Percentiles rank a stretch among this genome's conserved stretches.
phyloP scores from a whole-genome alignment of 2,888 invertebrate species.

The Dione vanillae region DNA sequence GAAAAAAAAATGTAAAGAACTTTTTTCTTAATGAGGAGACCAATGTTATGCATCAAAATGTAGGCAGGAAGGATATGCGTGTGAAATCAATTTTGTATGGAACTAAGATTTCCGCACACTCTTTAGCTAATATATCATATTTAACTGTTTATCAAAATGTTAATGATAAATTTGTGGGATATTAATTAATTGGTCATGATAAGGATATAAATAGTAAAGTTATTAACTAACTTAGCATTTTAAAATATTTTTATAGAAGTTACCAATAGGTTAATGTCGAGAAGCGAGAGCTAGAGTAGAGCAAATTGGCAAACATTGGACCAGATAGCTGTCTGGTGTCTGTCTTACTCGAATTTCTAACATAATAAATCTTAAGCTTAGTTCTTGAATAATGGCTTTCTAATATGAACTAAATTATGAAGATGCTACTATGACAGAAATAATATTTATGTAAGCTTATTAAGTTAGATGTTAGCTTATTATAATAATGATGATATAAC shows the following conservation, averaged over 20 bases:
- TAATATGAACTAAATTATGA: constrained; percentile 19
- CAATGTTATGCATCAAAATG: constrained; percentile 19
- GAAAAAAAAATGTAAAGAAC: constrained; percentile 23
- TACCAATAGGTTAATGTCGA: neutral
- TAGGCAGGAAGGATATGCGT: constrained; percentile 12
- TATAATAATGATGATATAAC: no score
- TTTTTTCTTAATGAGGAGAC: constrained; percentile 24
- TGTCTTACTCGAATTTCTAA: constrained; percentile 7
- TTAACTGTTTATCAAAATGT: neutral
- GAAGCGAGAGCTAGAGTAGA: constrained; percentile 1
- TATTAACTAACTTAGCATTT: neutral
- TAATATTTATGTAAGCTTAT: no score
- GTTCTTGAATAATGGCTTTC: constrained; percentile 24
- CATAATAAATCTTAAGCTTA: constrained; percentile 16
- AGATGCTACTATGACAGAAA: neutral
- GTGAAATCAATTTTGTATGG: constrained; percentile 16
- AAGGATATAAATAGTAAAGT: neutral
- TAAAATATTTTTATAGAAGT: neutral
- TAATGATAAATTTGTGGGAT: neutral
- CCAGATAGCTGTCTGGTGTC: constrained; percentile 7
- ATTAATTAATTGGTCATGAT: neutral
- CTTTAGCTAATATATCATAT: neutral
- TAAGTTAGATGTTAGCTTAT: no score
- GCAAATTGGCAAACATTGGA: constrained; percentile 13
- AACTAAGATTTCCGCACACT: no score